Evolutionary conservation across 1,140 invertebrate genomes (phyloP), one percentile per base, ranked within the genome.

Genomic region (Odontomachus brunneus): DNA sequence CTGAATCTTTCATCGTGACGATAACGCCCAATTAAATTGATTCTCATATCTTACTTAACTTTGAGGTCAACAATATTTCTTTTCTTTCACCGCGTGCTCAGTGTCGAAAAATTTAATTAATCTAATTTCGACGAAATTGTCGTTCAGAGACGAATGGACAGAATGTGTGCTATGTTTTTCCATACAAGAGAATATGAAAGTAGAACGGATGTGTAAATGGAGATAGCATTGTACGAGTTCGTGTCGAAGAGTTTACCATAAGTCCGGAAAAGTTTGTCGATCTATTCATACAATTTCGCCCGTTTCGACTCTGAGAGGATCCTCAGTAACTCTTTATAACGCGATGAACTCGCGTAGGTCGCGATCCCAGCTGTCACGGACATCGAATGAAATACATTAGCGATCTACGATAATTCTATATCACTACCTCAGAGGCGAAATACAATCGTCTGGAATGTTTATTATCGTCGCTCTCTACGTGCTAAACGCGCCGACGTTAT

Each of bases 341-440:
- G n/a, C 53, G n/a, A 29, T 48, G 57, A 71, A 11, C 3, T 57
- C 33, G 57, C 67, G 53, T 38, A 59, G 63, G 82, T 80, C 63
- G 69, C 76, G 76, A 88, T 83, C 86, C 57, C 72, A 83, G 88
- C 87, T 78, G 85, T 88, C 82, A 86, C 84, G 89, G 87, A 88
- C 89, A 90, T 90, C 90, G 85, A 86, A 81, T 89, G 90, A 88
- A 91, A 91, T 84, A 89, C 84, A 88, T 85, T 87, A 89, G 87
- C 84, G 63, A 84, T 90, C 88, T 89, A 90, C 85, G 29, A 83
- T 89, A 88, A 91, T 60, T 90, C 90, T 91, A 89, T 92, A 93
- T 93, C 91, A 92, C 92, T 93, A 93, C 90, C 89, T 89, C 88
- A 88, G 90, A 93, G 91, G 91, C 91, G 88, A 92, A 87, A 85